A percentile compares a stretch with the other conserved stretches of the same genome.
phyloP scores from a whole-genome alignment of 2,888 invertebrate species.

The Noctuana brunneofusca region DNA sequence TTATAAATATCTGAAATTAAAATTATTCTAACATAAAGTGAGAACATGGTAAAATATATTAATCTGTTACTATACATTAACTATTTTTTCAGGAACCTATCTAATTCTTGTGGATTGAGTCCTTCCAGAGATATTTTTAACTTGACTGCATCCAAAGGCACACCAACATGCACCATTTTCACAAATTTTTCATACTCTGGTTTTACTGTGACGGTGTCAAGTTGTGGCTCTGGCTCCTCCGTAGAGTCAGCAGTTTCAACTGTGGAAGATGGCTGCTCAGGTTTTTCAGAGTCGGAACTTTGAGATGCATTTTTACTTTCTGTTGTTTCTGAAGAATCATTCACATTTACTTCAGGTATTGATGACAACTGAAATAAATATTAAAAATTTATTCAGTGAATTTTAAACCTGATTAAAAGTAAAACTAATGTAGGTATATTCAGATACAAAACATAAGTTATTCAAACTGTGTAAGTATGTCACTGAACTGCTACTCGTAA shows the following conservation, averaged over 20 bases:
- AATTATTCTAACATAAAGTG: too few species aligned
- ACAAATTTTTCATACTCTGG: conserved; percentile 90
- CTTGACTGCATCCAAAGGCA: conserved; percentile 91
- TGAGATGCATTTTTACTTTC: conserved; percentile 21
- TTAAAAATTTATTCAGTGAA: too few species aligned
- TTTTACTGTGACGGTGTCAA: conserved; percentile 73
- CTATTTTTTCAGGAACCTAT: conserved; percentile 65
- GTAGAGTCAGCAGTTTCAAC: not conserved
- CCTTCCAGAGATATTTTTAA: conserved; percentile 92
- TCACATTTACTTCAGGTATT: conserved; percentile 72
- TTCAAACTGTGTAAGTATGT: too few species aligned
- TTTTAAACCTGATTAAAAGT: not conserved
- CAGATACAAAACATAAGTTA: too few species aligned
- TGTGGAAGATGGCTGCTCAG: not conserved
- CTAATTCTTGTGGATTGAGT: conserved; percentile 88
- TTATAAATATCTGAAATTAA: too few species aligned
- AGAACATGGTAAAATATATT: too few species aligned
- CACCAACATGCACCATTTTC: conserved; percentile 95
- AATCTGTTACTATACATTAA: not conserved
- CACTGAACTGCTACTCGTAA: too few species aligned
- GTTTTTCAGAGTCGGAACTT: conserved; percentile 39
- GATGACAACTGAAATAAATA: conserved; percentile 72
- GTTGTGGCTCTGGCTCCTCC: conserved; percentile 9
- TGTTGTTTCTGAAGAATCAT: conserved; percentile 38
- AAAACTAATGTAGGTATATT: too few species aligned